Evolutionary conservation across 2,113 vertebrate species (phyloP), one percentile per base, ranked within the genome.

Genomic region (Willisornis vidua): DNA sequence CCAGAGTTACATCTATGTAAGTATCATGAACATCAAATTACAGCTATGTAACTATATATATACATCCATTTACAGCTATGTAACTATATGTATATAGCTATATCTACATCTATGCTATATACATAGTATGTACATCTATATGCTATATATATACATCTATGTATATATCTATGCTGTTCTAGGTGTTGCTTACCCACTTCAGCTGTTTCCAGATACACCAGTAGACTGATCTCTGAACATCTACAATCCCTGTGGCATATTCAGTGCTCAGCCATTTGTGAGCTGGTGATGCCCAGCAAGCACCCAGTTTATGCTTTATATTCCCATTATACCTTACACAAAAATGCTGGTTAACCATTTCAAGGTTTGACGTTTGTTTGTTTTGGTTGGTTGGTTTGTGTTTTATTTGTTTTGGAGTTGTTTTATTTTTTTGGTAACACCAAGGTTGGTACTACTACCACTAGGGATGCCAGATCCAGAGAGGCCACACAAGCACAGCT

Each of bases 251-350:
- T 74, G 61, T 33, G 41, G n/a, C 26, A 17, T 33, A 43, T 43
- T 67, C 23, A 35, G 48, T 75, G 54, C 54, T 13, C n/a, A 62
- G 68, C 10, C 8, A 62, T 49, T 49, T 2, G 1, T 55, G 62
- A 55, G 12, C n/a, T 20, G 26, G 35, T 2, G 1, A 48, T 8
- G 3, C 14, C 14, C 20, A 46, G n/a, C 54, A 48, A 67, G 41
- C 3, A 9, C 19, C 33, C 45, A 22, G 0, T 5, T 6, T 72
- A 46, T 0, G 1, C 37, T 39, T 85, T 52, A 45, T 72, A 45
- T 65, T 77, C 88, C 29, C 35, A 37, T 37, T 65, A 43, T 19
- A n/a, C 58, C 65, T 72, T 85, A 78, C 0, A 2, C 43, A 33
- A 58, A 78, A 58, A 51, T 65, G 23, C 16, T 65, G 22, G 18